Evolutionary conservation across 2,797 vertebrate genomes (phyloP), one percentile per base, ranked within the genome.

Genomic region (Leucoraja ocellata): DNA sequence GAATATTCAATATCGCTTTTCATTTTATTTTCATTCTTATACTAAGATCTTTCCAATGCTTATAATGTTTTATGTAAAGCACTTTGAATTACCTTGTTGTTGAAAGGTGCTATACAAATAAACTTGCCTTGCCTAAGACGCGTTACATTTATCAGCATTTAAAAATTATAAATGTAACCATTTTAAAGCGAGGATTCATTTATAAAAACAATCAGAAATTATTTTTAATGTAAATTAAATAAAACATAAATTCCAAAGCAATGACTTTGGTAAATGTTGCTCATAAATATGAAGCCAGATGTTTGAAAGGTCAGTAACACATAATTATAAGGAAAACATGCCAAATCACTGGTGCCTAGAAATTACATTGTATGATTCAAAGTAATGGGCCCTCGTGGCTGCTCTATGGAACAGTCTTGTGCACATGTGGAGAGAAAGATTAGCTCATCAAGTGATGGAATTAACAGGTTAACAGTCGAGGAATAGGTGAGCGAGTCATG

Each of bases 221-320:
- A 58, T 28, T 88, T 18, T 65, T 88, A 65, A 88, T 88, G 61
- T 8, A 28, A 65, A 88, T 32, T 32, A 88, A 39, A 88, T 65
- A 16, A 13, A 63, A 86, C 9, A 32, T 88, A 11, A 88, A 32
- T n/a, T 65, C 13, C 61, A 65, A 16, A 2, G 61, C 36, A 65
- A n/a, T 88, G 61, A 32, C 28, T 65, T 88, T 14, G 8, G 61
- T 32, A 65, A 65, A n/a, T 23, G 23, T 65, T 14, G 32, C 4
- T 65, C 61, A 78, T 78, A 32, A 65, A 88, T 23, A 65, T 88
- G n/a, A 65, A 65, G 84, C 61, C 84, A 88, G 13, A 88, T 88
- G 84, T 18, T 88, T 74, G 5, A 65, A 88, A 21, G 18, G 84
- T 88, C 63, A 65, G n/a, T 65, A 88, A 68, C 63, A 86, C 25